Conservation (phyloP, 1,140 invertebrate genomes). For the Plodia interpunctella region DNA sequence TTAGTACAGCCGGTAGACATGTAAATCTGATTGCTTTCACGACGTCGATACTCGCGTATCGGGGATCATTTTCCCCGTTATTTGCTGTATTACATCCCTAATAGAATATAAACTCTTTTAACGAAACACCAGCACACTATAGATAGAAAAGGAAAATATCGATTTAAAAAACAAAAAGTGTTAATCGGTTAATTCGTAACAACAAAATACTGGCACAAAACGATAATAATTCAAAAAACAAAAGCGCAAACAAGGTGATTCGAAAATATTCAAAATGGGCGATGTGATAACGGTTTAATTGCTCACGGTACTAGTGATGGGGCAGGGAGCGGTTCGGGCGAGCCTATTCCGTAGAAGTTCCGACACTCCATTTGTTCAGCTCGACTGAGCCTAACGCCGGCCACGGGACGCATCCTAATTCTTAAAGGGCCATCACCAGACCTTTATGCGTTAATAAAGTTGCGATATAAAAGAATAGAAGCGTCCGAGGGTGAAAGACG, state of each 20-base stretch:
- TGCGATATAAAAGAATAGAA: constrained; percentile 67
- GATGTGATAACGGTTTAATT: constrained; percentile 9
- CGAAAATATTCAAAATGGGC: constrained; percentile 1
- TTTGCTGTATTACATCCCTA: constrained; percentile 61
- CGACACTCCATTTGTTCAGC: constrained; percentile 68
- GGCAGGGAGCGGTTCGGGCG: background rate
- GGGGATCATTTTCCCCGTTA: constrained; percentile 51
- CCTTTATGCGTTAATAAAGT: constrained; percentile 77
- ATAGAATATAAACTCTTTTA: constrained; percentile 49
- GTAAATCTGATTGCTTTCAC: constrained; percentile 71
- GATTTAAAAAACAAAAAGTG: background rate
- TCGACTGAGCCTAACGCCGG: constrained; percentile 44
- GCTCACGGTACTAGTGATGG: background rate
- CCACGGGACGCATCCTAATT: constrained; percentile 70
- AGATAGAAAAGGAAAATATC: background rate
- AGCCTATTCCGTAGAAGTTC: constrained; percentile 32
- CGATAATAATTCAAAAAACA: background rate
- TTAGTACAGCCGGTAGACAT: constrained; percentile 71
- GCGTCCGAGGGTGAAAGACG: constrained; percentile 66
- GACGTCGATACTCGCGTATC: constrained; percentile 52
- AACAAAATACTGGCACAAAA: background rate
- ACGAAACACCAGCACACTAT: background rate
- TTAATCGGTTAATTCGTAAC: too few species aligned
- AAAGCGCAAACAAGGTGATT: background rate
- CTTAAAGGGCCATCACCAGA: constrained; percentile 73